phyloP scores from a whole-genome alignment of 2,113 vertebrate genomes.

The Phalacrocorax brasilianus region DNA sequence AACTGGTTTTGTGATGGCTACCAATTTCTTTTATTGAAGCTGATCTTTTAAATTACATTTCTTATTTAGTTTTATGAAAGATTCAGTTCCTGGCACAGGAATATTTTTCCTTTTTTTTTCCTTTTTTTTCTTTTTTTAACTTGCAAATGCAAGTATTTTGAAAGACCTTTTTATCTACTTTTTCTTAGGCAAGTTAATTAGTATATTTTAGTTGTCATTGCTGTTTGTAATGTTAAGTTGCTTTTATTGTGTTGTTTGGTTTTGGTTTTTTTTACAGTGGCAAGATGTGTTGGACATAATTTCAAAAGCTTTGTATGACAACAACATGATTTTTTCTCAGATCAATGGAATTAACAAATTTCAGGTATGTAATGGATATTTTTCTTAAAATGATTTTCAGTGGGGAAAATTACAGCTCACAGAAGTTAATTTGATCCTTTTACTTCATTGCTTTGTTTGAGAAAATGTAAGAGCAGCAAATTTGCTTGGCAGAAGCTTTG shows the following conservation, averaged over 20 bases:
- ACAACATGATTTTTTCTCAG: conserved; percentile 94
- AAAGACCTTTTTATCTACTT: background rate
- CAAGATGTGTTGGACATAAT: conserved; percentile 97
- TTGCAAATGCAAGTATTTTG: background rate
- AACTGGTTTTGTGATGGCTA: background rate
- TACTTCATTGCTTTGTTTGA: background rate
- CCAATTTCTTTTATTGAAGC: background rate
- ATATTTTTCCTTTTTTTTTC: background rate
- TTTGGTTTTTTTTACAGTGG: conserved; percentile 80
- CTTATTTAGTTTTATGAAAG: background rate
- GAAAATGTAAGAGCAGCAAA: background rate
- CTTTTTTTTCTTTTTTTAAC: background rate
- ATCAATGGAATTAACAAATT: conserved; percentile 96
- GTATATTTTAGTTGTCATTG: background rate
- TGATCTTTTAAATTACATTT: background rate
- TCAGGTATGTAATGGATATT: conserved; percentile 80
- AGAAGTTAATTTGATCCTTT: background rate
- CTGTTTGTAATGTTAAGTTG: background rate
- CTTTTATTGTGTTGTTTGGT: background rate
- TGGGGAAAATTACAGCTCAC: background rate
- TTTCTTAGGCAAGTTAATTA: background rate
- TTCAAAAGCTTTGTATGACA: conserved; percentile 95
- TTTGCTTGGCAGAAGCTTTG: background rate
- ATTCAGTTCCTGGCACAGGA: background rate
- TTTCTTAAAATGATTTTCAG: background rate